Evolutionary conservation across 2,888 invertebrate species (phyloP).

Genomic region (Nowickia ferox): DNA sequence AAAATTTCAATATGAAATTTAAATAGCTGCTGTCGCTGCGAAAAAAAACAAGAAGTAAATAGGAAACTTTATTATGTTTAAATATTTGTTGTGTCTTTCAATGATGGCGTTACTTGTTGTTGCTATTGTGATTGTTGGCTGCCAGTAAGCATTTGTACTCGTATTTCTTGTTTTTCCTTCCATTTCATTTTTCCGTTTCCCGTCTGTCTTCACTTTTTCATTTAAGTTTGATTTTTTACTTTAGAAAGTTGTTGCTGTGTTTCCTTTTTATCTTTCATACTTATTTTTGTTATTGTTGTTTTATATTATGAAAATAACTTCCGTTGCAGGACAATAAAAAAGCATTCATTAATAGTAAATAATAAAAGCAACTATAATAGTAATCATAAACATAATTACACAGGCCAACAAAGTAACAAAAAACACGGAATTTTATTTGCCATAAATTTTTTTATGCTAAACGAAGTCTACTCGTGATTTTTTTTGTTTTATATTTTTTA

Average conservation of each 20-base stretch:
- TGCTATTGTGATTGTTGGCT: constrained; percentile 33
- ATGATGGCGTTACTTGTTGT: neutral
- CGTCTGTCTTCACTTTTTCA: constrained; percentile 55
- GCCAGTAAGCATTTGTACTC: constrained; percentile 52
- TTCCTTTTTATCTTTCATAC: neutral
- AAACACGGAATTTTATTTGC: no score
- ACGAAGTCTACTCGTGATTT: no score
- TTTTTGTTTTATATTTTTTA: no score
- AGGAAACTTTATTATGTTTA: constrained; percentile 5
- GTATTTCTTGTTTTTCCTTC: constrained; percentile 56
- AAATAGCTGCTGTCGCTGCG: constrained; percentile 26
- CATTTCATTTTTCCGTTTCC: constrained; percentile 69
- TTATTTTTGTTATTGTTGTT: constrained; percentile 31
- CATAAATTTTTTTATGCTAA: no score
- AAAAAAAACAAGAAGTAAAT: neutral
- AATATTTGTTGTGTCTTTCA: constrained; percentile 7
- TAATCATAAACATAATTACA: constrained; percentile 27
- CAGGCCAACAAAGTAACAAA: neutral
- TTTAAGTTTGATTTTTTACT: constrained; percentile 30
- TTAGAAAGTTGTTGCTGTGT: neutral
- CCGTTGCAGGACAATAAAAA: constrained; percentile 64
- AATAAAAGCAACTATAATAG: constrained; percentile 30
- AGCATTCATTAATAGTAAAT: constrained; percentile 40
- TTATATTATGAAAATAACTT: constrained; percentile 67
- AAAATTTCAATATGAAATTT: constrained; percentile 30